phyloP scores from a whole-genome alignment of 2,888 invertebrate species.

The Carterocephalus palaemon region DNA sequence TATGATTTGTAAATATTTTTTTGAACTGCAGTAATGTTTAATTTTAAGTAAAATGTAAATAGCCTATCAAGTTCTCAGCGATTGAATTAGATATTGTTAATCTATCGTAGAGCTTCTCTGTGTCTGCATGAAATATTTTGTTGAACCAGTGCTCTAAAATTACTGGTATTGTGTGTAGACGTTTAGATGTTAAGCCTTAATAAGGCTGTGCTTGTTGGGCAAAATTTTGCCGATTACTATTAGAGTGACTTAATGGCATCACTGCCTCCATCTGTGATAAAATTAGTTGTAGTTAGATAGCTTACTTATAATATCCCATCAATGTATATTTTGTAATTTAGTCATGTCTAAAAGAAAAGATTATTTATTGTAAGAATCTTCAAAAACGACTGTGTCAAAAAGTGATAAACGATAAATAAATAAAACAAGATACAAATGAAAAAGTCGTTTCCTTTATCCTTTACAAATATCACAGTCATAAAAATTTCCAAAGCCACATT shows the following conservation, averaged over 20 bases:
- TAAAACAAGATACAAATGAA: constrained; percentile 53
- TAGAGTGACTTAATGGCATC: constrained; percentile 62
- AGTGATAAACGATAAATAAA: constrained; percentile 70
- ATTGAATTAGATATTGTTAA: constrained; percentile 4
- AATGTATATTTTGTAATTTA: constrained; percentile 68
- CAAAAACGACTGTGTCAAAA: constrained; percentile 65
- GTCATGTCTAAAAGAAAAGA: constrained; percentile 50
- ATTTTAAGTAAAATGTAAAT: constrained; percentile 30
- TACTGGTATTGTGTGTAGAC: constrained; percentile 26
- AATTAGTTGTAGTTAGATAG: constrained; percentile 57
- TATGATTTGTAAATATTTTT: constrained; percentile 53
- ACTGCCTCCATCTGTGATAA: constrained; percentile 75
- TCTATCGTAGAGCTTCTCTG: constrained; percentile 9
- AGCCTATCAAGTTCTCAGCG: constrained; percentile 24
- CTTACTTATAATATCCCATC: constrained; percentile 52
- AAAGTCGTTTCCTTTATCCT: constrained; percentile 39
- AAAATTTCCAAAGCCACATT: constrained; percentile 25
- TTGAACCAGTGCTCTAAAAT: constrained; percentile 20
- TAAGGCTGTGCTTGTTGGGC: constrained; percentile 65
- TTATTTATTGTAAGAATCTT: constrained; percentile 74
- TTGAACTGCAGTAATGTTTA: constrained; percentile 12
- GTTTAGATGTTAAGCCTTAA: constrained; percentile 50
- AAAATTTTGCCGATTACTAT: constrained; percentile 61
- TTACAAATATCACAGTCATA: constrained; percentile 19
- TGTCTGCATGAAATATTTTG: constrained; percentile 10